Base-by-base conservation (phyloP, 2,113 vertebrate genomes). In the Cephalopholis sonnerati region DNA sequence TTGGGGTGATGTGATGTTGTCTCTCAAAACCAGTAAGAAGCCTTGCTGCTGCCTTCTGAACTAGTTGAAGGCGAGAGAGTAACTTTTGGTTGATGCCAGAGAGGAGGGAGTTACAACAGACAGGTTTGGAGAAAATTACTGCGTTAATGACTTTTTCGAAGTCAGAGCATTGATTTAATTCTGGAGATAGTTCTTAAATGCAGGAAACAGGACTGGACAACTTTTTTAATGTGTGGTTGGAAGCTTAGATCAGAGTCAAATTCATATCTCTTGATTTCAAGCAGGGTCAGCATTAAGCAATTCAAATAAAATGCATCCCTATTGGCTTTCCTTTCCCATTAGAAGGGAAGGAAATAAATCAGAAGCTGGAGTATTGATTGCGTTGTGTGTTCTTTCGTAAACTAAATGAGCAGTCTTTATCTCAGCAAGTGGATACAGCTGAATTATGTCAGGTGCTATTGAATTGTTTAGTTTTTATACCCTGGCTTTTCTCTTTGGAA, bases 361-460 rank as follows among this genome's bases (percentile, higher is more conserved):
- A 80, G 48, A 0, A 54, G 58, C 63, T 27, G 22, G 20, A n/a
- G 25, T 16, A 87, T 82, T 6, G 87, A 91, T 73, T 63, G 53
- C 65, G 48, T 55, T 53, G 55, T 81, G 54, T 67, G 66, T 85
- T 81, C 11, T 71, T 88, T 77, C 39, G 39, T 76, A 41, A 85
- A 77, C 36, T 78, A 84, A 88, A 87, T 83, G 72, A 85, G 41
- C 58, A 79, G 59, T 85, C 72, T 86, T 88, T 77, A 87, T 78
- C 67, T 82, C 22, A 68, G 74, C 36, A 78, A 87, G 74, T 57
- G 75, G 41, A 85, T 67, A 54, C 74, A 78, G 59, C 54, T 61
- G 74, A 81, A 66, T 75, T 5, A 62, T 88, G 64, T 74, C 84
- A 68, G 53, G 44, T 16, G 7, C 65, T 54, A 64, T 61, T 74